Evolutionary conservation across 2,113 vertebrate genomes (phyloP).

Genomic region (Petromus typicus): DNA sequence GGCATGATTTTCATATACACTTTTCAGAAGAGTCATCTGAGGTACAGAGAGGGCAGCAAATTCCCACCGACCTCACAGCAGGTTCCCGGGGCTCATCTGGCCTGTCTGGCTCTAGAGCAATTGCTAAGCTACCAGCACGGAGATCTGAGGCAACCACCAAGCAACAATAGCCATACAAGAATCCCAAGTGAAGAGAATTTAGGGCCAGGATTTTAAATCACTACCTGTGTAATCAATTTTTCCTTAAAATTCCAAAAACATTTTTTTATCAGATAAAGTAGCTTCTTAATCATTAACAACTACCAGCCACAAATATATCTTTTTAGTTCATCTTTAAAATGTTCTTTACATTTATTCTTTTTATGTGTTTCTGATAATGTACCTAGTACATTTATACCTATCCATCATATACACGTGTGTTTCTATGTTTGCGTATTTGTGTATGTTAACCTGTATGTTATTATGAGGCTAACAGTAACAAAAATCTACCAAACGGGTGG

Average conservation of each 20-base stretch:
- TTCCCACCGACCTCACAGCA: rapidly evolving
- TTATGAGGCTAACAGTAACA: background rate
- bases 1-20: background rate
- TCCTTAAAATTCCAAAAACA: background rate
- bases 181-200: background rate
- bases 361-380: background rate
- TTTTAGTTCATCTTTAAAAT: background rate
- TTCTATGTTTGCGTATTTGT: background rate
- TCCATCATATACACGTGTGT: background rate
- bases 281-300: constrained; percentile 10
- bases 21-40: background rate
- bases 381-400: background rate
- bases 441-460: background rate
- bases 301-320: background rate
- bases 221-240: background rate
- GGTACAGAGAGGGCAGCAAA: background rate
- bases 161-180: background rate
- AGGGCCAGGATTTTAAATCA: background rate
- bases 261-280: background rate
- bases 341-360: background rate
- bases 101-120: background rate
- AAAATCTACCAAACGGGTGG: too few species aligned
- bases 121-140: background rate
- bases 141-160: background rate
- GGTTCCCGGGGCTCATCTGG: background rate